Evolutionary conservation across 2,888 invertebrate genomes (phyloP).

Genomic region (Oscheius sp.): DNA sequence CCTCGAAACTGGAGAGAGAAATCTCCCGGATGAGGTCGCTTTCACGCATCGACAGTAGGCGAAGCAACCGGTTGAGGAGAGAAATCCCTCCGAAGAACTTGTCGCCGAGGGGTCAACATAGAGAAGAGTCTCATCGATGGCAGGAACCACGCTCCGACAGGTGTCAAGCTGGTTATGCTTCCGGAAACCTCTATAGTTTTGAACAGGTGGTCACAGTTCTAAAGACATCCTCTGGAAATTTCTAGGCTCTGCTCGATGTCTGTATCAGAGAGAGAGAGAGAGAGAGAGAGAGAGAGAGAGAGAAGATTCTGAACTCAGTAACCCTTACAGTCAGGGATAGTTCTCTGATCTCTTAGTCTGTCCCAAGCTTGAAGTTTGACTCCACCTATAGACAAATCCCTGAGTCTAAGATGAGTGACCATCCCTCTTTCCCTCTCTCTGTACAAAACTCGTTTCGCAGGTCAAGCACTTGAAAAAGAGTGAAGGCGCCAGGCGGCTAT

Average conservation of each 20-base stretch:
- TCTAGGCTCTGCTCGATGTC: background rate
- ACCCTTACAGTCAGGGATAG: too few species aligned
- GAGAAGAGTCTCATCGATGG: constrained; percentile 3
- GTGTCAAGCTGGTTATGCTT: too few species aligned
- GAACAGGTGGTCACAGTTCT: too few species aligned
- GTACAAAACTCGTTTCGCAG: constrained; percentile 18
- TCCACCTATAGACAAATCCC: too few species aligned
- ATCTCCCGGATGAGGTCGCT: constrained; percentile 27
- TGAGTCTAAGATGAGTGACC: too few species aligned
- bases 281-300: background rate
- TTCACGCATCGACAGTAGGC: constrained; percentile 21
- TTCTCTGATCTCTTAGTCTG: too few species aligned
- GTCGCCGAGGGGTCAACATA: constrained; percentile 16
- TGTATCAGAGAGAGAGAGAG: background rate
- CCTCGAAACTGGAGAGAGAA: background rate
- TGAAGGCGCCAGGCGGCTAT: constrained; percentile 16
- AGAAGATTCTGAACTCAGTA: background rate
- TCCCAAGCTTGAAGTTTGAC: too few species aligned
- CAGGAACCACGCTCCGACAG: constrained; percentile 28
- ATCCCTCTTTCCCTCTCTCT: too few species aligned
- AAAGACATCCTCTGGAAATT: background rate
- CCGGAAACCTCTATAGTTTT: too few species aligned
- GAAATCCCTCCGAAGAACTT: constrained; percentile 15
- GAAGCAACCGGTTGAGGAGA: constrained; percentile 13
- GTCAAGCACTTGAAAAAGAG: constrained; percentile 34